Evolutionary conservation across 2,888 invertebrate species (phyloP), one percentile per base, ranked within the genome.

Genomic region (Drosophila robusta): DNA sequence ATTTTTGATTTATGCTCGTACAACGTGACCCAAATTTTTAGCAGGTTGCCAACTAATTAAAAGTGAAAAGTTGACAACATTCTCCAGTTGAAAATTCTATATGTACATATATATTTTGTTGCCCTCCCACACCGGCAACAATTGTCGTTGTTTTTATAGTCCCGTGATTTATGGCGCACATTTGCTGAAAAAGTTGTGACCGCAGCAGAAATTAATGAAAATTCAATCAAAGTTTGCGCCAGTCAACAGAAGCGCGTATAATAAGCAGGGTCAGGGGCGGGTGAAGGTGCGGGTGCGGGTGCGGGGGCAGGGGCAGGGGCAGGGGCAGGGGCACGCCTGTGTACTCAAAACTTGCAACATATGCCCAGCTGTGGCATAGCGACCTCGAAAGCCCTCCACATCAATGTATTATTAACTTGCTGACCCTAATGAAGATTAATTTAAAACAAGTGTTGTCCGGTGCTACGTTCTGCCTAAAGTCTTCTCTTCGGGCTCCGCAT

Each of bases 381-480:
- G 69, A 68, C 69, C 63, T 52, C 58, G 32, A 50, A 38, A 63
- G 57, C 49, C 65, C 62, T 46, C 41, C 66, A 55, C 60, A 63
- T 34, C 34, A 34, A 34, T 69, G 51, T 57, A 49, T 68, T 57
- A 70, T 68, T 76, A 66, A 56, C 52, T 61, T 42, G 55, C 58
- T 80, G 82, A 75, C 85, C 85, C 70, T 87, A 85, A 85, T 85
- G 85, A 85, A 85, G 85, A 87, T 85, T 87, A 87, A 85, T 85
- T 87, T 78, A 80, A 70, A 74, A 60, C 80, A 75, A 80, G 81
- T 77, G 87, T 60, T 26, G 47, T 51, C 44, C 45, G 32, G 24
- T 42, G 32, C 58, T 41, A 24, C 36, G 41, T 58, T 44, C 42
- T 22, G 70, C 26, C 46, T 7, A 39, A 38, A 34, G 49, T 22